Conservation (phyloP, 2,113 vertebrate species). For the Cyanoramphus novaezelandiae region DNA sequence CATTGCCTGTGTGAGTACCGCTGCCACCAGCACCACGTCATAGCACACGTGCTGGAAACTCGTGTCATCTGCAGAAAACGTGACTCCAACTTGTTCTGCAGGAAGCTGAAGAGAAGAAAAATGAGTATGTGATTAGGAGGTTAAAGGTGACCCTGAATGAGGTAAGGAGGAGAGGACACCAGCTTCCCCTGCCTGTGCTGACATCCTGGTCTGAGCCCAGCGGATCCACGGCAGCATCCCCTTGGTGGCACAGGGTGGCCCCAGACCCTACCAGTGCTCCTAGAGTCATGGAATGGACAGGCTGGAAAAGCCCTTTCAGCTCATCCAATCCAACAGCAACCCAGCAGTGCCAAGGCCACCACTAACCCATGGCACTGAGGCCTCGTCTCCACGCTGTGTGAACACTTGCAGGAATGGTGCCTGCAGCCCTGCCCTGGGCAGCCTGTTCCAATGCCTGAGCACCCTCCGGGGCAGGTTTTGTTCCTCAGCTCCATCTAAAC, state of each 20-base stretch:
- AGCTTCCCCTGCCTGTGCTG: accelerated
- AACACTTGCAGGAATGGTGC: no score
- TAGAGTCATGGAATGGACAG: neutral
- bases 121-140: constrained; percentile 84
- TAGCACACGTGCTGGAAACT: neutral
- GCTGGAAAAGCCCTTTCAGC: neutral
- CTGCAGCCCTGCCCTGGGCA: neutral
- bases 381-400: no score
- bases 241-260: accelerated
- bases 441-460: neutral
- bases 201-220: accelerated
- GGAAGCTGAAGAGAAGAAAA: constrained; percentile 86
- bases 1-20: constrained; percentile 87
- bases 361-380: neutral
- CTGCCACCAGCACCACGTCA: neutral
- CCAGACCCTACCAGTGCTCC: neutral
- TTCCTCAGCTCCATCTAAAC: neutral
- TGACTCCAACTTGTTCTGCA: constrained; percentile 57
- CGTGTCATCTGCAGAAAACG: neutral
- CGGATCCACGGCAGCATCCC: neutral
- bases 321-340: no score
- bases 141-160: constrained; percentile 81
- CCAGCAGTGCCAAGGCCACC: neutral
- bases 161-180: constrained; percentile 75
- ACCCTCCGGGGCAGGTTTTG: neutral